Percentiles rank a stretch among this genome's conserved stretches.
Conservation (phyloP, 2,113 vertebrate species). For the Takifugu flavidus region DNA sequence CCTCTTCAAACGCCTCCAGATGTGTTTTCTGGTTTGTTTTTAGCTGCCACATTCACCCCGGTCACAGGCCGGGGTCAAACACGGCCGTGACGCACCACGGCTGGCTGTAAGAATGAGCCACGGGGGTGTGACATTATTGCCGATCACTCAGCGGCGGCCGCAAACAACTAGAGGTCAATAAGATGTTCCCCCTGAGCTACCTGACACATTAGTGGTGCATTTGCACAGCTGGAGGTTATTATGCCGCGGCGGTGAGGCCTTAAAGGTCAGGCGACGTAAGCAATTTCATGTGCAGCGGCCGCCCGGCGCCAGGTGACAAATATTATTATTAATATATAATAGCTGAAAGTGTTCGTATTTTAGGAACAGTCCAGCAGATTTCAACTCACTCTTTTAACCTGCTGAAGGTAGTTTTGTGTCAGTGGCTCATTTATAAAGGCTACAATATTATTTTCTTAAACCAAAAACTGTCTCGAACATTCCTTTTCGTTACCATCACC, state of each 20-base stretch:
- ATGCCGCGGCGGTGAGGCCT: neutral
- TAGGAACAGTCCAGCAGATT: too few species aligned
- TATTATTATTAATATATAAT: too few species aligned
- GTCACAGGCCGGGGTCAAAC: too few species aligned
- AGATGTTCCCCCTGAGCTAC: neutral
- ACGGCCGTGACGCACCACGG: neutral
- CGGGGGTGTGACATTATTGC: neutral
- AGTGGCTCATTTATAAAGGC: too few species aligned
- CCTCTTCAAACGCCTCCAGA: neutral
- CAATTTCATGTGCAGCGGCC: neutral
- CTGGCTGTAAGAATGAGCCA: slow-evolving; percentile 6
- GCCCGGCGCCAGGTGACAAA: neutral
- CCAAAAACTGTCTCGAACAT: too few species aligned
- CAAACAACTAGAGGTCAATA: neutral
- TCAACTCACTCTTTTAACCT: too few species aligned
- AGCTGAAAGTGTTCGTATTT: too few species aligned
- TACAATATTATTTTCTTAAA: too few species aligned
- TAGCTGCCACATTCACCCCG: too few species aligned
- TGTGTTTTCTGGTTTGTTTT: too few species aligned
- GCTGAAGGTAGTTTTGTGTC: too few species aligned
- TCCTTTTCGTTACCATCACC: too few species aligned
- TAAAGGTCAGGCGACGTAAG: slow-evolving; percentile 14
- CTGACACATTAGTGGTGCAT: neutral
- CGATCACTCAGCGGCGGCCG: neutral
- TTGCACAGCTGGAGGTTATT: neutral